Evolutionary conservation across 53 echinoderm and acorn worm species (phyloP), one percentile per base, ranked within the genome.

Genomic region (Zoroaster sp.): DNA sequence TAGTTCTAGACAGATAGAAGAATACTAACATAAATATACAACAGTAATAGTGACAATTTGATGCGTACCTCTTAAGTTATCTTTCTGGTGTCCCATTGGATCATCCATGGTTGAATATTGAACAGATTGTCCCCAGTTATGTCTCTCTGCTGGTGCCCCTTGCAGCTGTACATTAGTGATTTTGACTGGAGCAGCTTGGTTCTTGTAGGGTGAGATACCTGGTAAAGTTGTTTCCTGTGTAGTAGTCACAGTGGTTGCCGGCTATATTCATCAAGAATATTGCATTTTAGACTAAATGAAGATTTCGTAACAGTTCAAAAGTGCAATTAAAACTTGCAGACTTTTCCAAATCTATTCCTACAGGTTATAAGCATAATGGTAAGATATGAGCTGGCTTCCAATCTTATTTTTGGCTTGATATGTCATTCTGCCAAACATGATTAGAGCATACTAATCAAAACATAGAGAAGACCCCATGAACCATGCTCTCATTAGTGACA

Each of bases 151-250:
- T 81, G 93, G 69, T 83, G 90, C 73, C 71, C 97, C 96, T 76
- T 96, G 96, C 5, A 97, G 85, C 83, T 97, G 95, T 51, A 97
- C 94, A 83, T 97, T 97, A 23, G 98, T 95, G 37, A 97, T 95
- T 89, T 97, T 97, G 68, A 97, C 94, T 31, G 98, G 98, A 46
- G 98, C 91, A 46, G 98, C 88, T 55, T 95, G 92, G 88, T 92
- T 91, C 83, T 97, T 97, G 92, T 91, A 94, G 33, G 98, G 91
- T 18, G 94, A 92, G 71, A 97, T 97, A 15, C 98, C 98, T 66
- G 98, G 98, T 18, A 97, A 76, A 5, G 93, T 92, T 53, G 93
- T 93, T 37, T 96, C 96, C n/a, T 89, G 89, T n/a, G 74, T 74
- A 0, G 92, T 90, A 23, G 90, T 78, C 44, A 92, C 92, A 49